These are phyloP conservation scores for Phasia obesa DNA, from an alignment of 2,888 invertebrate genomes.

Conservation along the genomic window DNA sequence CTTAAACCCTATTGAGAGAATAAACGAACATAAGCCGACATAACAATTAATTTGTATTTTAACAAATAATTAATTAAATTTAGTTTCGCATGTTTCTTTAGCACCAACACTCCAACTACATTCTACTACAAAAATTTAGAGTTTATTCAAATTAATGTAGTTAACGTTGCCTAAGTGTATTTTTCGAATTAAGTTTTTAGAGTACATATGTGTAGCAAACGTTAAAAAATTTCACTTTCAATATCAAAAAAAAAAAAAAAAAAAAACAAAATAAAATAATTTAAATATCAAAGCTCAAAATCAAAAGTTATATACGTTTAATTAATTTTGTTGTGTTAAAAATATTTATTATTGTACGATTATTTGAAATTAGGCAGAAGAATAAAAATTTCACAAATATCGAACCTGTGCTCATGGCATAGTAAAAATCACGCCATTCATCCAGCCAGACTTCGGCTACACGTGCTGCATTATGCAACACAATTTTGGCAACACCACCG, in stretches of 20 bases:
- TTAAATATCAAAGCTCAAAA: conserved; percentile 47
- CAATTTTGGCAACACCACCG: conserved; percentile 97
- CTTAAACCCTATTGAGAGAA: too few relatives aligned
- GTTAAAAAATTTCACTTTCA: background rate
- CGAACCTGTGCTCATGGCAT: conserved; percentile 99
- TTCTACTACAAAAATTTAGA: background rate
- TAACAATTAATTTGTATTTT: too few relatives aligned
- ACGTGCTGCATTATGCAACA: conserved; percentile 98
- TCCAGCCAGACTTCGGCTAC: conserved; percentile 99
- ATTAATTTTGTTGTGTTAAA: conserved; percentile 62
- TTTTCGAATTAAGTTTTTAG: too few relatives aligned
- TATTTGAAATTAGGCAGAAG: conserved; percentile 52
- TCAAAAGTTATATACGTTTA: conserved; percentile 48
- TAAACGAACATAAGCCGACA: too few relatives aligned
- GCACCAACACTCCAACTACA: background rate
- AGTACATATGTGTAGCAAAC: background rate
- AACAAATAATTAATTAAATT: background rate
- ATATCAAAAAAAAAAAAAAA: background rate
- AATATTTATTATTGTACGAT: conserved; percentile 32
- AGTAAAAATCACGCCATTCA: conserved; percentile 99
- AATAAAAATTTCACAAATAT: conserved; percentile 67
- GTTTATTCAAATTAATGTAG: too few relatives aligned
- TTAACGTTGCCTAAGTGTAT: too few relatives aligned
- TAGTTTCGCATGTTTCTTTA: background rate
- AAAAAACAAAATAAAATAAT: background rate